Evolutionary conservation across 2,113 vertebrate species (phyloP).

Genomic region (Psettodes erumei): DNA sequence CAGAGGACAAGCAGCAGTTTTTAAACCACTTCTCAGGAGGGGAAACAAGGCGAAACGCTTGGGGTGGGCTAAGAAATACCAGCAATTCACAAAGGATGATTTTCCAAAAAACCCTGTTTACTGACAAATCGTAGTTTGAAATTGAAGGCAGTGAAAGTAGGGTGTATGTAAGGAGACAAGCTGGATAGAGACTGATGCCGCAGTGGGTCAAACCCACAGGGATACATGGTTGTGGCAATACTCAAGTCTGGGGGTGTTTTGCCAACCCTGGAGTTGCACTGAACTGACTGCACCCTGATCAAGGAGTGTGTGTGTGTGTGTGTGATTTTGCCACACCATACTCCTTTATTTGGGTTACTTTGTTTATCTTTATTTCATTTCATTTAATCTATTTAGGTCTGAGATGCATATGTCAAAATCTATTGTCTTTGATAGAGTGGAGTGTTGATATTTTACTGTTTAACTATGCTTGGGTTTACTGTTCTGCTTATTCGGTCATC

Average conservation of each 20-base stretch:
- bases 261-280: not conserved
- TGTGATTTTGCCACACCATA: too few species aligned
- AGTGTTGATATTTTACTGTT: not conserved
- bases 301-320: too few species aligned
- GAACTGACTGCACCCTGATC: not conserved
- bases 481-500: slow-evolving; percentile 5
- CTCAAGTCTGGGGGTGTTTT: too few species aligned
- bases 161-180: not conserved
- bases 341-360: slow-evolving; percentile 6
- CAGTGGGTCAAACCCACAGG: not conserved
- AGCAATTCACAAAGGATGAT: not conserved
- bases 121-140: not conserved
- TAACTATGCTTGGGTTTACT: not conserved
- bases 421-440: not conserved
- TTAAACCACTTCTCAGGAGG: not conserved
- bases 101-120: not conserved
- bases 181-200: not conserved
- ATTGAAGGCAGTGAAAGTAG: not conserved
- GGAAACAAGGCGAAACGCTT: not conserved
- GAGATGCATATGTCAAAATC: slow-evolving; percentile 16
- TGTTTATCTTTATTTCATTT: slow-evolving; percentile 22
- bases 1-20: not conserved
- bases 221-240: not conserved
- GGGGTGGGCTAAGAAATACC: not conserved
- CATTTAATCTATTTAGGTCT: slow-evolving; percentile 14